phyloP scores from a whole-genome alignment of 2,888 invertebrate species.

The Lasioglossum zephyrum region DNA sequence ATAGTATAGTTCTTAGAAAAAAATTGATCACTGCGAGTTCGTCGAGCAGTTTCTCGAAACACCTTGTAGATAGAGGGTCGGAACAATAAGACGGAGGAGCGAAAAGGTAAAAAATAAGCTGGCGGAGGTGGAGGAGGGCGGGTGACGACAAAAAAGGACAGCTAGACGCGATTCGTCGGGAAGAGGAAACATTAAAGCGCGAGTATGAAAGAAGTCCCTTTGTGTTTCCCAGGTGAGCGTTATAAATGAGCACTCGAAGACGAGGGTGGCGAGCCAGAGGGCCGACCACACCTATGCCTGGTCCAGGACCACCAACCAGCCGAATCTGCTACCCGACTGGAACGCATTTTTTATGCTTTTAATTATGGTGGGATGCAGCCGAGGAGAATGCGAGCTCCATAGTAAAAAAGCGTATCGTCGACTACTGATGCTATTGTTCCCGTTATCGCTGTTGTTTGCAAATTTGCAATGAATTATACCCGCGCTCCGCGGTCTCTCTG shows the following conservation, averaged over 20 bases:
- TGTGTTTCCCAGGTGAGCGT: constrained; percentile 81
- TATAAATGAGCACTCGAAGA: constrained; percentile 80
- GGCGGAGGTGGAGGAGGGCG: constrained; percentile 19
- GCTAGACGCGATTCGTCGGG: constrained; percentile 52
- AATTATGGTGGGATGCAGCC: background rate
- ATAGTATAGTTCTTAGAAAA: background rate
- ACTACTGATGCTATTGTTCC: background rate
- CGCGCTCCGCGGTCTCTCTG: background rate
- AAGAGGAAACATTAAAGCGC: constrained; percentile 76
- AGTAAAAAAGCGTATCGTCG: background rate
- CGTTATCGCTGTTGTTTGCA: background rate
- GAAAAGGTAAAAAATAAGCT: constrained; percentile 24
- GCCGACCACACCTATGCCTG: constrained; percentile 81
- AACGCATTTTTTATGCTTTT: constrained; percentile 29
- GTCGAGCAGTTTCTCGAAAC: background rate
- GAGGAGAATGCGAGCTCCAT: background rate
- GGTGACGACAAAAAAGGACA: constrained; percentile 65
- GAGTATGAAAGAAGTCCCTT: constrained; percentile 77
- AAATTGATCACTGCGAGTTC: background rate
- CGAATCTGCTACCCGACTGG: constrained; percentile 53
- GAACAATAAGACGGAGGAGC: background rate
- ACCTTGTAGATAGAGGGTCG: background rate
- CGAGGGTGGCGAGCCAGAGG: constrained; percentile 62
- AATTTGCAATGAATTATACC: background rate
- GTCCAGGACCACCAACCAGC: constrained; percentile 76